Evolutionary conservation across 2,113 vertebrate species (phyloP), one percentile per base, ranked within the genome.

Genomic region (Oreocharis arfaki): DNA sequence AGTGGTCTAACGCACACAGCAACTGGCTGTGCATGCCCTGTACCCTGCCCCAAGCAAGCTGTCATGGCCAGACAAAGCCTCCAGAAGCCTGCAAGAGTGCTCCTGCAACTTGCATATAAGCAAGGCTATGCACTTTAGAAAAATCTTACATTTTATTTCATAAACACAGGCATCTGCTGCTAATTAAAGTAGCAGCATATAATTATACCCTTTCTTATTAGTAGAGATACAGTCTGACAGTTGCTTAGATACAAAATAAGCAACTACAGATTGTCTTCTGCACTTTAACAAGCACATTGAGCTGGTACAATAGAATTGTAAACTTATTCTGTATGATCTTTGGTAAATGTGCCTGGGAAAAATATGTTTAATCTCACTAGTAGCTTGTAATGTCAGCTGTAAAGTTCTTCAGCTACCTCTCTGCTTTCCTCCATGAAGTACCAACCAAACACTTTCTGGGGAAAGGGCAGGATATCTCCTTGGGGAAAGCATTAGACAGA

Each of bases 201-300:
- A 98, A 98, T 98, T 98, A 97, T 94, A 98, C 94, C 97, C 96
- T 98, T 98, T 98, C 98, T 98, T 98, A 98, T 97, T 98, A 98
- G 97, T 87, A 97, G 98, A 97, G 97, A 97, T 83, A 77, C 96
- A 97, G 97, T 97, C 97, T 98, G 98, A 98, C 98, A 98, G 98
- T 98, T 98, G 98, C 98, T 98, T 98, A 98, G 98, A 98, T 98
- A 98, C 98, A 97, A 97, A 98, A 97, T 98, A 98, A 98, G 98
- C 96, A 97, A 97, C 97, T 96, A 79, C 97, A 96, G 97, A 98
- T 96, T 97, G 97, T 57, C 83, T 97, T 97, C 96, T 94, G 96
- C 83, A 74, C 95, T 97, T 97, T 97, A 97, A 92, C 85, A 95
- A 87, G 97, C 85, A 77, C 71, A 70, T 89, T 15, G 71, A 97